Percentiles rank a stretch among this genome's conserved stretches.
phyloP scores from a whole-genome alignment of 2,113 vertebrate genomes.

The Notarius quadriscutis region DNA sequence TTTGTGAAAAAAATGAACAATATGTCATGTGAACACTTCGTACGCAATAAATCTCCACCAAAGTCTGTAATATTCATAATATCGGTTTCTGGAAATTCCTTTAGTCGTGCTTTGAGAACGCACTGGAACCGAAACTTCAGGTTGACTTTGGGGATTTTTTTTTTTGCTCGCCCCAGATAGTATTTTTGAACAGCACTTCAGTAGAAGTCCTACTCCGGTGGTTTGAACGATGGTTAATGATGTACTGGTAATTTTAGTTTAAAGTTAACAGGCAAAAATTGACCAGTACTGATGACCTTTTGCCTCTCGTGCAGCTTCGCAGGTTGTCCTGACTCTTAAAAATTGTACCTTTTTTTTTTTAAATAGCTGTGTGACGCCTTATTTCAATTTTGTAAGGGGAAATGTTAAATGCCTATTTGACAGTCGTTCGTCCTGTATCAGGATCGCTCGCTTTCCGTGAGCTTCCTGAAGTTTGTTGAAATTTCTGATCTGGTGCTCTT shows the following conservation, averaged over 20 bases:
- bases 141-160: neutral
- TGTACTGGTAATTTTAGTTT: neutral
- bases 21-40: neutral
- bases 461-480: too few species aligned
- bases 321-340: neutral
- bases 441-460: neutral
- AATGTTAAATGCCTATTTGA: neutral
- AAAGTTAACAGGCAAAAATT: neutral
- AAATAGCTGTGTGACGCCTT: neutral
- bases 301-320: neutral
- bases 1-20: neutral
- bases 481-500: neutral
- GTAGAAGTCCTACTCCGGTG: neutral
- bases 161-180: neutral
- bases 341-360: neutral
- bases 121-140: conserved; percentile 16
- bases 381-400: neutral
- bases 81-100: neutral
- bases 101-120: neutral
- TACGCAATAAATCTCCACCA: neutral
- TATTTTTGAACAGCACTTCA: neutral
- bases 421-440: neutral
- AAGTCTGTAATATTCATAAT: neutral
- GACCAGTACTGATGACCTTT: neutral
- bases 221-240: neutral